Base-by-base conservation (phyloP, 2,797 vertebrate genomes). In the Bradypodion ventrale region DNA sequence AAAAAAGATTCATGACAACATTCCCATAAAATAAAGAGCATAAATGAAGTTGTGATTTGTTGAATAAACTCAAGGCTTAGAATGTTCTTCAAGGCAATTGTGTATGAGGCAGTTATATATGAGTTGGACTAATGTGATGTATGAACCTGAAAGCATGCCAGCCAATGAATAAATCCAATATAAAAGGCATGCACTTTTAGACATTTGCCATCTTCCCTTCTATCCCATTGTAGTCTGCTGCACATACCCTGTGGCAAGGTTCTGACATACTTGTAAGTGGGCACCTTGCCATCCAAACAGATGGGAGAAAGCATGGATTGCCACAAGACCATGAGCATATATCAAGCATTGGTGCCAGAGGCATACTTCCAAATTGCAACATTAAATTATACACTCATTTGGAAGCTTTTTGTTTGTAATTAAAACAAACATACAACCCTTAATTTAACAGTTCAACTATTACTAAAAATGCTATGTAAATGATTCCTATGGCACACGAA, bases 271-370 rank as follows among this genome's bases (percentile, higher is more conserved):
- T 93, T 94, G 89, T 90, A 86, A 91, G 79, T 87, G 92, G 94
- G 94, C 92, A 85, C 75, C 85, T 87, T 93, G 94, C 94, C 94
- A 95, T 93, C 80, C 88, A 93, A 93, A 93, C 94, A 95, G 94
- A 95, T 94, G 93, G 94, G 86, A 72, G 91, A 80, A 92, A 88
- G 62, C 88, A 0, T 82, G 94, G 88, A 89, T 78, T 93, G 92
- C 93, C 93, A 94, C 90, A 83, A 94, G 91, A 94, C 89, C 91
- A 93, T 90, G 91, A 92, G 80, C 93, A 77, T 87, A 92, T 82
- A 93, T 93, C 88, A 92, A 88, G 89, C 91, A 91, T 92, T 91
- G 92, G 89, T 92, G 93, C 92, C 0, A 74, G 88, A 84, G 87
- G 84, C 88, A 93, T 77, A 87, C 93, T 93, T 93, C 89, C 89